Conservation (phyloP, 2,888 invertebrate species). For the Venustoraphidia nigricollis region DNA sequence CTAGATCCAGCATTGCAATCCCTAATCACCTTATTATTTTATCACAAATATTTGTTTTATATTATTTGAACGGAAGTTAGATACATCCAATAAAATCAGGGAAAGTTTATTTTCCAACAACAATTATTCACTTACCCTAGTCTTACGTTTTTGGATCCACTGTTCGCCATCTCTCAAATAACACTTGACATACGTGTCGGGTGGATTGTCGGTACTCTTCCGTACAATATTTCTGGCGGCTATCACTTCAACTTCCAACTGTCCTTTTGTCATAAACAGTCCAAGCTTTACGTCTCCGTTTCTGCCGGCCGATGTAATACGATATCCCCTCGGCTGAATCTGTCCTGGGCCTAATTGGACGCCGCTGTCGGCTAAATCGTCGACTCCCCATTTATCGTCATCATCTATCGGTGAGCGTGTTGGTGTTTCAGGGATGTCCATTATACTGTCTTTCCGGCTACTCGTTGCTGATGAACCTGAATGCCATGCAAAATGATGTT, state of each 20-base stretch:
- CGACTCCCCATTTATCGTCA: constrained; percentile 17
- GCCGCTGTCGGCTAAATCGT: constrained; percentile 2
- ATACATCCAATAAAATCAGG: background rate
- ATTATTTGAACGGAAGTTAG: background rate
- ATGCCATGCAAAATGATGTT: constrained; percentile 14
- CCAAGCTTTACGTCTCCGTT: constrained; percentile 76
- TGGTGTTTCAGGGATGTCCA: constrained; percentile 36
- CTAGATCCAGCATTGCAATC: too few relatives aligned
- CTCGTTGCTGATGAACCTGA: constrained; percentile 22
- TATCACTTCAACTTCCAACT: constrained; percentile 75
- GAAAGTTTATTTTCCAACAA: background rate
- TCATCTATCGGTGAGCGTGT: constrained; percentile 41
- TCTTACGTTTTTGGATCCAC: constrained; percentile 84
- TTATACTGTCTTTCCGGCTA: constrained; percentile 38
- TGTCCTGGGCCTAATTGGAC: constrained; percentile 60
- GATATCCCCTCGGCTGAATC: constrained; percentile 61
- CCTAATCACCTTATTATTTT: too few relatives aligned
- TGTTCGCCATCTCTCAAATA: constrained; percentile 80
- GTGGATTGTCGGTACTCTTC: constrained; percentile 53
- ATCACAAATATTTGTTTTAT: too few relatives aligned
- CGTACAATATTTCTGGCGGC: constrained; percentile 52
- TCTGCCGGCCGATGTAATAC: constrained; percentile 46
- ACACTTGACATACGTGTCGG: constrained; percentile 89
- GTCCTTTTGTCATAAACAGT: constrained; percentile 79
- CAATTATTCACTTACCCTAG: constrained; percentile 30